Evolutionary conservation across 2,797 vertebrate species (phyloP), one percentile per base, ranked within the genome.

Genomic region (Siniperca scherzeri): DNA sequence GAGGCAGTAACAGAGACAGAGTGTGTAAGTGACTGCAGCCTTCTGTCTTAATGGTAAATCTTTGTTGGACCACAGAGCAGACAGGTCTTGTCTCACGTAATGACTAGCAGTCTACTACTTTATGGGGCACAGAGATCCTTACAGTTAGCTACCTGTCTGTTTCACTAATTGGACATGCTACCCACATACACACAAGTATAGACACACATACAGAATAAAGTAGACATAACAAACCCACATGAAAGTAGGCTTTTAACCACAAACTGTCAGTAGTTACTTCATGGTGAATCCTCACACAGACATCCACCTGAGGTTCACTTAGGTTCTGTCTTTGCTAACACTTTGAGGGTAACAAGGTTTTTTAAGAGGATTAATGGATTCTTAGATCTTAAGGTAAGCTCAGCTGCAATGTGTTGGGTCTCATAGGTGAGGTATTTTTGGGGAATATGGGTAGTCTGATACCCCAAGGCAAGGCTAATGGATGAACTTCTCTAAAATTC

Each of bases 281-380:
- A 79, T 59, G 74, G 82, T 68, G 75, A 84, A 79, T 85, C 75
- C 82, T 83, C 78, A 79, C 61, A 74, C 30, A 85, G 68, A 82
- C 80, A 79, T 86, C 74, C 76, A 89, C 88, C 78, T 66, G 80
- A 90, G 89, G 77, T 87, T 87, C 81, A 81, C 85, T 87, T 74
- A 77, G 56, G 65, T 81, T 88, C 77, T 84, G 81, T 87, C 86
- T 90, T 86, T 86, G 77, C 84, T 14, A 79, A 90, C 90, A 88
- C 86, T 88, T 82, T 84, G 70, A 87, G 82, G 77, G 81, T 72
- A 87, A 85, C 71, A 86, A 74, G 70, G 22, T 86, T 89, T 81
- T 83, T 78, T 65, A 91, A 92, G 89, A 89, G 89, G 93, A 92
- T 91, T 92, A 93, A 86, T 87, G 89, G 86, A 83, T 85, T 89